Percentiles rank a stretch among this genome's conserved stretches.
Conservation (phyloP, 2,113 vertebrate genomes). For the Acanthisitta chloris region DNA sequence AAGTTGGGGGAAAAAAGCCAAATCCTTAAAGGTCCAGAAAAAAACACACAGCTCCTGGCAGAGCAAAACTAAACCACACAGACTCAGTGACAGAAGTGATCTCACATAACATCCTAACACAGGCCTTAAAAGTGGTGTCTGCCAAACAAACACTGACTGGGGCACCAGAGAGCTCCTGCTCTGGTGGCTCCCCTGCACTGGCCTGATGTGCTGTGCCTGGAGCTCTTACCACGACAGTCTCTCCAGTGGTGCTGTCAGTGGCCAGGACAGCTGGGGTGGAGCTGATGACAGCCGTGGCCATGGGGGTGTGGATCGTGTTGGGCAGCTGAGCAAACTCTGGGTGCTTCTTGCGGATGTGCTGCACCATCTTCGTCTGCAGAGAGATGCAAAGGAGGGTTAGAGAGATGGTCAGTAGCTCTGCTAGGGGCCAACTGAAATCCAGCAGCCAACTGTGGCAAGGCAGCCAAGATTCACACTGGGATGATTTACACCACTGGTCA, state of each 20-base stretch:
- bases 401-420: background rate
- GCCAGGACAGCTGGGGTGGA: constrained; percentile 84
- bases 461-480: background rate
- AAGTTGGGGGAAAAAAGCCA: background rate
- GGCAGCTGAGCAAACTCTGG: constrained; percentile 88
- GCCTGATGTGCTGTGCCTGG: background rate
- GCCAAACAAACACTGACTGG: background rate
- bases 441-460: background rate
- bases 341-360: constrained; percentile 98
- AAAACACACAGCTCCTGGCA: background rate
- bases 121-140: background rate
- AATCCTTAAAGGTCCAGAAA: background rate
- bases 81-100: background rate
- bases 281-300: constrained; percentile 87
- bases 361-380: constrained; percentile 95
- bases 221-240: constrained; percentile 92
- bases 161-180: background rate
- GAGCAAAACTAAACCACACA: background rate
- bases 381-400: background rate
- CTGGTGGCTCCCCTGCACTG: background rate
- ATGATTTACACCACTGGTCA: background rate
- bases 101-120: background rate
- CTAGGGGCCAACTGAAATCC: background rate
- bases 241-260: constrained; percentile 81
- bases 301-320: constrained; percentile 79